Evolutionary conservation across 2,888 invertebrate species (phyloP), one percentile per base, ranked within the genome.

Genomic region (Ectemnius cavifrons): DNA sequence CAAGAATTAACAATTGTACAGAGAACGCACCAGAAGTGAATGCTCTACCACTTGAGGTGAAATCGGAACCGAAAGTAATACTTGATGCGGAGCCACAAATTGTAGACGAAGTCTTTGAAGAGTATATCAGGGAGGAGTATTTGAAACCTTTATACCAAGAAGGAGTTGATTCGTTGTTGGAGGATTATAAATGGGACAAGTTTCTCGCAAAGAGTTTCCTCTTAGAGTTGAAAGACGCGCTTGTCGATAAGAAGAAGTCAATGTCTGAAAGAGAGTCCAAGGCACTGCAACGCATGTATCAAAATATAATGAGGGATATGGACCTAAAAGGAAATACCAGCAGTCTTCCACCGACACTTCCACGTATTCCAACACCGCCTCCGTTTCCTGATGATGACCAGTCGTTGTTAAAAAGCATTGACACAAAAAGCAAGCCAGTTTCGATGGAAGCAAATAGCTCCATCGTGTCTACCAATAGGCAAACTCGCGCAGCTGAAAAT

Each of bases 31-130:
- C 65, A n/a, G 16, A 62, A 49, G 56, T 18, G 18, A 73, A 77
- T 67, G 52, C 73, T 59, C 52, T 66, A 28, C 28, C 37, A 5
- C 66, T 72, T 2, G 56, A 71, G 46, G 46, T 13, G 13, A 69
- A 75, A 66, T 4, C 59, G 13, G 62, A 82, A 6, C 47, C 71
- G 16, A 63, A 74, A 49, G 56, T 85, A 47, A 56, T 84, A 13
- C 69, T 75, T 27, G 84, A 91, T 71, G 70, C 83, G 0, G 86
- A 88, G 66, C 86, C 86, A 16, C 81, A 86, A 79, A 89, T 90
- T 74, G 76, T 89, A 37, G 91, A 91, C 71, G 91, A 91, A 80
- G 90, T 91, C 0, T 91, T 90, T 67, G 91, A 91, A 75, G 91
- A 89, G 60, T 90, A 90, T 63, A 90, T 91, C 8, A 89, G 83